phyloP scores from a whole-genome alignment of 1,140 invertebrate genomes.

The Alviniconcha marisindica region DNA sequence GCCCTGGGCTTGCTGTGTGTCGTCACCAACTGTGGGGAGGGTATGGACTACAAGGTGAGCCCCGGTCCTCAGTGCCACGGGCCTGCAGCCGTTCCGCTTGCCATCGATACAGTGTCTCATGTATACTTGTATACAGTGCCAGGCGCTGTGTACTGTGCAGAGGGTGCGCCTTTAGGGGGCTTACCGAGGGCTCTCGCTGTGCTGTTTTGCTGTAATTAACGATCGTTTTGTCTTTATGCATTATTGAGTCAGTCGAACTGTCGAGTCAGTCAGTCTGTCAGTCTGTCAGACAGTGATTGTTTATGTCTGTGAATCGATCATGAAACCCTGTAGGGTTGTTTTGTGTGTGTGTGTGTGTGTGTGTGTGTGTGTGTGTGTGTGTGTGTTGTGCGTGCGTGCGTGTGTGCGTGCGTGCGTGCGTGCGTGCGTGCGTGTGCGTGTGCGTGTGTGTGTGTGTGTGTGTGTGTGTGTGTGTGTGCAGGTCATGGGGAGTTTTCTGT shows the following conservation, averaged over 20 bases:
- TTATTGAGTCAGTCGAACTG: too few relatives aligned
- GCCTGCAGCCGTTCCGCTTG: neutral
- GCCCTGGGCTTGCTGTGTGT: slow-evolving; percentile 88
- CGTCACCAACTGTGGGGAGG: slow-evolving; percentile 93
- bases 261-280: neutral
- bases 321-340: neutral
- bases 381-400: neutral
- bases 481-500: too few relatives aligned
- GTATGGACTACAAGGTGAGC: slow-evolving; percentile 85
- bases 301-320: neutral
- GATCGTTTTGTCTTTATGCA: neutral
- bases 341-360: slow-evolving; percentile 13
- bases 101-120: too few relatives aligned
- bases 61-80: neutral
- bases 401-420: neutral
- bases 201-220: neutral
- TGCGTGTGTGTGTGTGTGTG: neutral
- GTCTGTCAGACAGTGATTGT: neutral
- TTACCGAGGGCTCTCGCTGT: too few relatives aligned
- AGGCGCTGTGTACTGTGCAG: too few relatives aligned
- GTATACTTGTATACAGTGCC: too few relatives aligned
- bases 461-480: too few relatives aligned
- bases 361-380: slow-evolving; percentile 9
- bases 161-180: too few relatives aligned
- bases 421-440: neutral